Percentiles rank a stretch among this genome's conserved stretches.
Evolutionary conservation across 2,888 invertebrate species (phyloP).

Genomic region (Erpobdella octoculata): DNA sequence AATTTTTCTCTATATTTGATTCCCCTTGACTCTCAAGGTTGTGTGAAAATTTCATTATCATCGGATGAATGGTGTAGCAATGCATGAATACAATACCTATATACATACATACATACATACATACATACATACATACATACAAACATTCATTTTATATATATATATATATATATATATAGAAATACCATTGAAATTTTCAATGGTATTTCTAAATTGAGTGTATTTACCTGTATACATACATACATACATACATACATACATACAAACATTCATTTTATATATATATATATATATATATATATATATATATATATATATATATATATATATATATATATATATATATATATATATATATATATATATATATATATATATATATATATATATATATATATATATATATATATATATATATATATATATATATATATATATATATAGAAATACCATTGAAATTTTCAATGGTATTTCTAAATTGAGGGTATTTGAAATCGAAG

Average conservation of each 20-base stretch:
- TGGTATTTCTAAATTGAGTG: not conserved
- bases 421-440: not conserved
- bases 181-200: not conserved
- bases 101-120: not conserved
- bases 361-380: not conserved
- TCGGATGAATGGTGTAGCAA: too few relatives aligned
- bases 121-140: not conserved
- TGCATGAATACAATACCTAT: not conserved
- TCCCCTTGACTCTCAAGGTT: too few relatives aligned
- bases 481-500: too few relatives aligned
- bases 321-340: slow-evolving; percentile 18
- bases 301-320: slow-evolving; percentile 19
- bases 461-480: not conserved
- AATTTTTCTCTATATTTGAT: too few relatives aligned
- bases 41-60: too few relatives aligned
- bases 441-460: too few relatives aligned
- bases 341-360: not conserved
- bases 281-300: slow-evolving; percentile 1
- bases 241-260: not conserved
- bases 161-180: slow-evolving; percentile 14
- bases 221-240: not conserved
- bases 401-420: not conserved
- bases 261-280: not conserved
- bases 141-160: not conserved
- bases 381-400: not conserved